Evolutionary conservation across 2,113 vertebrate species (phyloP), one percentile per base, ranked within the genome.

Genomic region (Oophaga pumilio): DNA sequence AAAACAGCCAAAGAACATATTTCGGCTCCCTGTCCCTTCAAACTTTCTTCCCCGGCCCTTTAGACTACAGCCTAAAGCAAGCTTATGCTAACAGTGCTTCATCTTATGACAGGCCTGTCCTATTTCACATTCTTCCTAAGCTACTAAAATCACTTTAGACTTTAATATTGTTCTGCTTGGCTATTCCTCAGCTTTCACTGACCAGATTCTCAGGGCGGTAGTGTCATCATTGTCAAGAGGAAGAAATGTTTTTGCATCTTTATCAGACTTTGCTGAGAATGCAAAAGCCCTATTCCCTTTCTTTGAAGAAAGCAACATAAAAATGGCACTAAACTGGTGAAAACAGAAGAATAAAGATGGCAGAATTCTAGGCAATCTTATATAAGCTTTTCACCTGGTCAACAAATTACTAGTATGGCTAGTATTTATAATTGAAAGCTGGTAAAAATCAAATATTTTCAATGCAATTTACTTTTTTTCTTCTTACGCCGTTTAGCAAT

Each of bases 51-150:
- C 13, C 50, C 59, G 33, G 86, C 68, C 87, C 81, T 88, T 88
- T 88, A 84, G 84, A 84, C 87, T 77, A 84, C 81, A 88, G 87
- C 87, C 87, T 88, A 68, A 57, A 88, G 87, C 87, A 88, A 88
- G 64, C 59, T 88, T 56, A 88, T 84, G 87, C 87, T 88, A 88
- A 77, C 87, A 68, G 26, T 77, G 73, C 80, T 88, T 88, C 81
- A 84, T 88, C 87, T 88, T 74, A 57, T 88, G 87, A 88, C 87
- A 88, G 87, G 66, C 80, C 80, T 84, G 80, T 88, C 81, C 87
- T 84, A 76, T 76, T 88, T 88, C 87, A 84, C 11, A 74, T 88
- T 50, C 76, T 84, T 84, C 71, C 81, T 57, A 77, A 69, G 81
- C 69, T 77, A 57, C 71, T 76, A 77, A 88, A 88, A 84, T 82